These are phyloP conservation scores for Centruroides vittatus DNA, from an alignment of 1,140 invertebrate genomes.

Conservation along the genomic window DNA sequence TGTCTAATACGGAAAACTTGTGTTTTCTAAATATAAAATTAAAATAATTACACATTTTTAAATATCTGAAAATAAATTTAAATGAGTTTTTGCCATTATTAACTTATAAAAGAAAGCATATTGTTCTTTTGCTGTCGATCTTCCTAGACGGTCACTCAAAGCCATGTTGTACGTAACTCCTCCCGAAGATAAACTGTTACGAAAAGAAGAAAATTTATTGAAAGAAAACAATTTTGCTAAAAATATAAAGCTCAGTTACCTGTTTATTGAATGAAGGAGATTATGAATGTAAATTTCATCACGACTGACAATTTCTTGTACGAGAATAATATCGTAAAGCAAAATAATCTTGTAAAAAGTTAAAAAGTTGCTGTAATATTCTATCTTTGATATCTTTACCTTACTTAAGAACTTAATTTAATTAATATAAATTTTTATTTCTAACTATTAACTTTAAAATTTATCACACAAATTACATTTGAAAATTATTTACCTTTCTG, in stretches of 20 bases:
- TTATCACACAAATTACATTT: no score
- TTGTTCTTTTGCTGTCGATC: conserved; percentile 9
- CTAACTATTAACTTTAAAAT: no score
- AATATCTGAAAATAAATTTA: no score
- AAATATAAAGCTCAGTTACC: background rate
- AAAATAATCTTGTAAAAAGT: conserved; percentile 1
- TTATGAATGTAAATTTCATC: background rate
- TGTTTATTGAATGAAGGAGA: conserved; percentile 1
- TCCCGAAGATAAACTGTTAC: background rate
- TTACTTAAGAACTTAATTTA: no score
- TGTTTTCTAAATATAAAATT: conserved; percentile 1
- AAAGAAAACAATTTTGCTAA: background rate
- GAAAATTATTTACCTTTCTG: conserved; percentile 1
- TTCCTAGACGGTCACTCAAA: conserved; percentile 8
- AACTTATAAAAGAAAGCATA: conserved; percentile 12
- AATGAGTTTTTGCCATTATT: background rate
- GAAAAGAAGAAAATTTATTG: no score
- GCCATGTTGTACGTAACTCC: conserved; percentile 4
- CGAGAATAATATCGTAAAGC: conserved; percentile 3
- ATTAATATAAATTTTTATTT: no score
- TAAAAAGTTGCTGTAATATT: no score
- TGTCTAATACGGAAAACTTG: background rate
- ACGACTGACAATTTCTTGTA: conserved; percentile 5
- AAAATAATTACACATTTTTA: no score
- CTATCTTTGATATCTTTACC: no score